Base-by-base conservation (phyloP, 2,888 invertebrate species). In the Polymixis lichenea region DNA sequence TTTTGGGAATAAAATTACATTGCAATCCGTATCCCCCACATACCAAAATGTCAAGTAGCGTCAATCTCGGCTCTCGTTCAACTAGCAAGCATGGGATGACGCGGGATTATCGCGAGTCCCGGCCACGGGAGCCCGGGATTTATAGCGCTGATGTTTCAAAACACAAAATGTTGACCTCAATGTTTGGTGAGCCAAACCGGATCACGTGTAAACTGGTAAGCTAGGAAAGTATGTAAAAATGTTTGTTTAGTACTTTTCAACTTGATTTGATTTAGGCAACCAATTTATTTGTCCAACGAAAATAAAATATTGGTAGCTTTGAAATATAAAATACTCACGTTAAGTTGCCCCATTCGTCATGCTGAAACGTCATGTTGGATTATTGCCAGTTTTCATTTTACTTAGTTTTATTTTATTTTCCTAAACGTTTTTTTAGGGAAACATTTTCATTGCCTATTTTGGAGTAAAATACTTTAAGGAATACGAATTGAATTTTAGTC, bases 81-180 rank as follows among this genome's bases (percentile, higher is more conserved):
- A 46, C 55, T 53, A 38, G n/a, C 32, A 70, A 49, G 84, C 84
- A 68, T 68, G 83, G 83, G 83, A 86, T 85, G 72, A 75, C 75
- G 70, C 67, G 78, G 78, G 86, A 87, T 86, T 85, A 81, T 53
- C 58, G 22, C 68, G 22, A 43, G 25, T 61, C 80, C 72, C 79
- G 76, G 76, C 80, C 56, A 72, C 79, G 80, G 70, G 68, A 67
- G 67, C 51, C 77, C 61, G 75, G 77, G 86, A 87, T 88, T 90
- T 89, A 65, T 49, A 83, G 25, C 64, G 74, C n/a, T 62, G 65
- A 84, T 74, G 69, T 68, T 61, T 77, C 68, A 62, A 72, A 69
- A 32, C n/a, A 49, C 65, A 78, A 74, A 82, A 80, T 15, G 43
- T 73, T 69, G 53, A 58, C 67, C 38, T 71, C 19, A 55, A 66